Conservation (phyloP, 2,113 vertebrate genomes). For the Paradoxurus hermaphroditus region DNA sequence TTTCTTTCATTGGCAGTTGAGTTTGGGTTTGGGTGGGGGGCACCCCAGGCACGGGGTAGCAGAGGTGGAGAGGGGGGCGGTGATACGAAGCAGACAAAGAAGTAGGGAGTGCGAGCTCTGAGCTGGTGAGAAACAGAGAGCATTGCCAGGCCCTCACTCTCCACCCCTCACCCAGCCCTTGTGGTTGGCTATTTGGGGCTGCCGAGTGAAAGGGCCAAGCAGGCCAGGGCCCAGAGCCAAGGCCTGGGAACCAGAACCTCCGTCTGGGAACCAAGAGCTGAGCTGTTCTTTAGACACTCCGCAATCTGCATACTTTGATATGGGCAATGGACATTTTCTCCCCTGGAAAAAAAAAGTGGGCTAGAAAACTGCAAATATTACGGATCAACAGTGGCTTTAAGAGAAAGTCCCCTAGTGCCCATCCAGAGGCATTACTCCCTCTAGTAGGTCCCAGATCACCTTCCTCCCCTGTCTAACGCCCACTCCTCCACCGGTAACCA, state of each 20-base stretch:
- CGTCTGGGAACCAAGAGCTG: background rate
- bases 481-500: background rate
- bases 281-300: background rate
- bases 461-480: background rate
- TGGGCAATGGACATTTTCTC: background rate
- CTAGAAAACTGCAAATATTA: background rate
- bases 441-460: background rate
- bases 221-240: background rate
- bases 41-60: background rate
- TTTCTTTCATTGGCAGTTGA: background rate
- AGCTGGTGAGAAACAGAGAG: background rate
- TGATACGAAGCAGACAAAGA: background rate
- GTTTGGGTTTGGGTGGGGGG: background rate
- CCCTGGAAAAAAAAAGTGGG: background rate
- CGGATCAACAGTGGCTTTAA: background rate
- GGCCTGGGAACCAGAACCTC: background rate
- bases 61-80: no score
- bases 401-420: background rate
- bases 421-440: background rate
- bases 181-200: slow-evolving; percentile 24
- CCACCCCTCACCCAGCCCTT: background rate
- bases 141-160: background rate
- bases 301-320: background rate
- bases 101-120: background rate
- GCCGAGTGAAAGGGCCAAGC: background rate